Conservation (phyloP, 2,888 invertebrate genomes). For the Drosophila pseudotakahashii region DNA sequence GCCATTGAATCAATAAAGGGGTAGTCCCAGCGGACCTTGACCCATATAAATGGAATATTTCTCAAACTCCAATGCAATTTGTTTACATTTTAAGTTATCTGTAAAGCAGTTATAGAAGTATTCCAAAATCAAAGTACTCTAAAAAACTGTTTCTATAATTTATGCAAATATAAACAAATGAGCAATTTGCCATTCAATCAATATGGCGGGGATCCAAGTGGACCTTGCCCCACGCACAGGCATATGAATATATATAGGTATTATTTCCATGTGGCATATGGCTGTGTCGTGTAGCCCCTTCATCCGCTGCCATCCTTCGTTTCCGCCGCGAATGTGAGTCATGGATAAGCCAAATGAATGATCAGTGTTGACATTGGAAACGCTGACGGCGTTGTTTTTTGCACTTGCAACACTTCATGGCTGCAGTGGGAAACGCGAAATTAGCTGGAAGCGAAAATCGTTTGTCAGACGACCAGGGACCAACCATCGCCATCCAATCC, state of each 20-base stretch:
- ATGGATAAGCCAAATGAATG: slow-evolving; percentile 70
- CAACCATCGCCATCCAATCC: slow-evolving; percentile 11
- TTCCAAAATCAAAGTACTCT: too few species aligned
- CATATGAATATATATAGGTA: not conserved
- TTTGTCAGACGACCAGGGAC: slow-evolving; percentile 50
- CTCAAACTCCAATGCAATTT: not conserved
- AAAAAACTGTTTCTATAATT: slow-evolving; percentile 14
- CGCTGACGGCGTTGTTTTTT: slow-evolving; percentile 51
- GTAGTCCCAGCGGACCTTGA: slow-evolving; percentile 16
- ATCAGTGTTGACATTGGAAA: slow-evolving; percentile 72
- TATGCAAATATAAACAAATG: slow-evolving; percentile 26
- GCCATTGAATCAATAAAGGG: slow-evolving; percentile 24
- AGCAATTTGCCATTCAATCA: slow-evolving; percentile 26
- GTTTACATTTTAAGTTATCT: too few species aligned
- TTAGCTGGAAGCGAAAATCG: slow-evolving; percentile 72
- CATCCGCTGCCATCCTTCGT: slow-evolving; percentile 35
- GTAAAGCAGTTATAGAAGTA: too few species aligned
- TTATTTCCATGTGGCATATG: slow-evolving; percentile 1
- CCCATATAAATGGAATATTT: slow-evolving; percentile 3
- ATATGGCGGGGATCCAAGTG: slow-evolving; percentile 32
- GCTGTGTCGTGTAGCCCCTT: not conserved
- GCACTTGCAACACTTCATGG: slow-evolving; percentile 67
- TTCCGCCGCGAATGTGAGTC: slow-evolving; percentile 66
- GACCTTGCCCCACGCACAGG: slow-evolving; percentile 42
- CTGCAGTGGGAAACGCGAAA: slow-evolving; percentile 51